Evolutionary conservation across 2,888 invertebrate genomes (phyloP), one percentile per base, ranked within the genome.

Genomic region (Rhagonycha fulva): DNA sequence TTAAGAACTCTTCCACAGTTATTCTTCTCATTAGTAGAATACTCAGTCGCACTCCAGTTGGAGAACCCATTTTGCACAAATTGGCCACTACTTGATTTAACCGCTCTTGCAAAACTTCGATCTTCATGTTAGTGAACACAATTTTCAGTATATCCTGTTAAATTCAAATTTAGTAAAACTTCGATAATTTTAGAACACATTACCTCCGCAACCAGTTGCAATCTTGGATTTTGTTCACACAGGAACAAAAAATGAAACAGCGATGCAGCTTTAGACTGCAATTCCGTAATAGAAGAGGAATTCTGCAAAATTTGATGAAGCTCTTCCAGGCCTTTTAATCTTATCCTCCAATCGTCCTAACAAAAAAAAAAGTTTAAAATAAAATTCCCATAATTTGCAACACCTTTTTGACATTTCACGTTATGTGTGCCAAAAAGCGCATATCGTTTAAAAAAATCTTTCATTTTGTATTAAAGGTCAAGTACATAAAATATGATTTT

Each of bases 171-270:
- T 47, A 47, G n/a, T n/a, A 47, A 60, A 11, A 4, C n/a, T 12
- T n/a, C 0, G 14, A 12, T 61, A 47, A 23, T 47, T 47, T 70
- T 24, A 9, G 9, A 14, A n/a, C 11, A 14, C 0, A 68, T 80
- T 81, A 85, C 85, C 78, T 85, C 84, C 14, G 83, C 82, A 66
- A 80, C 79, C 26, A 78, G 70, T 72, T 84, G 84, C 23, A 86
- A 79, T 61, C 83, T 77, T 11, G 84, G 81, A 81, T 88, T 87
- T 76, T 91, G 90, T 86, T 94, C 94, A 76, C 93, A 91, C 47
- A 92, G 89, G 19, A 94, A 87, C 69, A 92, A 87, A 28, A 93
- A 91, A 81, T 91, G 89, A 74, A 94, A 88, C 77, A 94, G 89
- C 28, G 91, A 89, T 79, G 91, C 90, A 82, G 94, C 88, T 84